These are phyloP conservation scores for Blastobasis lacticolella DNA, from an alignment of 2,888 invertebrate species.

Conservation along the genomic window DNA sequence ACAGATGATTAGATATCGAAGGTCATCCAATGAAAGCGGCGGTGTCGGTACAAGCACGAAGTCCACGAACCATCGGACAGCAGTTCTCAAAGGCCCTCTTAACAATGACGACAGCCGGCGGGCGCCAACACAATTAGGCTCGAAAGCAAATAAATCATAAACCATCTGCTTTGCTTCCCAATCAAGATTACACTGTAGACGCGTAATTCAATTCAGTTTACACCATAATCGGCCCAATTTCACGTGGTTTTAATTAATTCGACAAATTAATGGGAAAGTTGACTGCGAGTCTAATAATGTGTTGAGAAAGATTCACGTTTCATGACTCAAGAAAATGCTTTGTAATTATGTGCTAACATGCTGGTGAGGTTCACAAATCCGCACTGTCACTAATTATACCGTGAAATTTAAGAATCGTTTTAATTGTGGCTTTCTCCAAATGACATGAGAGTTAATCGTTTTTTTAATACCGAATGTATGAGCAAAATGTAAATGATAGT, in stretches of 20 bases:
- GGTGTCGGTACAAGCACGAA: conserved; percentile 22
- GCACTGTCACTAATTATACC: conserved; percentile 57
- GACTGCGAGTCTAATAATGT: conserved; percentile 21
- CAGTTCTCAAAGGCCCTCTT: conserved; percentile 26
- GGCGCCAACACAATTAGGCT: conserved; percentile 49
- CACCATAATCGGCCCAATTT: conserved; percentile 12
- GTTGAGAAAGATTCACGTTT: conserved; percentile 46
- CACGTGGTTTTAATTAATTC: conserved; percentile 45
- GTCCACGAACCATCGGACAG: conserved; percentile 23
- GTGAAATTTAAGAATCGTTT: conserved; percentile 49
- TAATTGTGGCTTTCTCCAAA: conserved; percentile 61
- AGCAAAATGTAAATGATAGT: too few relatives aligned
- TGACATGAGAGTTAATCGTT: too few relatives aligned
- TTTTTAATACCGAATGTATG: too few relatives aligned
- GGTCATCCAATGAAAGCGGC: conserved; percentile 25
- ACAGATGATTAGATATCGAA: conserved; percentile 18
- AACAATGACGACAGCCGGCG: conserved; percentile 37
- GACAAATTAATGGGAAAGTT: conserved; percentile 54
- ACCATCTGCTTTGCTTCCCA: conserved; percentile 35
- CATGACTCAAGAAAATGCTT: conserved; percentile 46
- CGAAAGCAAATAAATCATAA: conserved; percentile 55
- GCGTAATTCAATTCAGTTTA: conserved; percentile 13
- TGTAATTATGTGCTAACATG: conserved; percentile 52
- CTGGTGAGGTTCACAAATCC: conserved; percentile 38
- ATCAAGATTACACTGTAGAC: conserved; percentile 26